Percentiles rank a stretch among this genome's conserved stretches.
Conservation (phyloP, 2,888 invertebrate genomes). For the Hyles lineata region DNA sequence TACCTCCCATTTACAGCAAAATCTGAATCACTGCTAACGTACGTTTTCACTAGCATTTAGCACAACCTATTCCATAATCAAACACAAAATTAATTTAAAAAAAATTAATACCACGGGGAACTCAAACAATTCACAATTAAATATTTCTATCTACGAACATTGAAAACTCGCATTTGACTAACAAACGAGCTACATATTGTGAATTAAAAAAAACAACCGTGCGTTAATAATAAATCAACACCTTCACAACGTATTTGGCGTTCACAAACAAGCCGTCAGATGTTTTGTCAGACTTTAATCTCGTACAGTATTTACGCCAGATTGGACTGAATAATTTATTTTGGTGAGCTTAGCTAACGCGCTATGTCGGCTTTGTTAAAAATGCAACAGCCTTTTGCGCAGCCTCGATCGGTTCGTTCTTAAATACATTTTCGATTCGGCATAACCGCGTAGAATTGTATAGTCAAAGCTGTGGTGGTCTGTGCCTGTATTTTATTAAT, state of each 20-base stretch:
- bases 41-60: too few species aligned
- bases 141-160: constrained; percentile 28
- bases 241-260: constrained; percentile 36
- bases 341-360: constrained; percentile 24
- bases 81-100: background rate
- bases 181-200: constrained; percentile 19
- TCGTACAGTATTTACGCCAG: constrained; percentile 47
- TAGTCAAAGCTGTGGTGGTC: too few species aligned
- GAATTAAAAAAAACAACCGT: constrained; percentile 46
- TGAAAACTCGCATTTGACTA: constrained; percentile 12
- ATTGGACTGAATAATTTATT: constrained; percentile 41
- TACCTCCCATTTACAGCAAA: too few species aligned
- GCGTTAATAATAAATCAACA: constrained; percentile 46
- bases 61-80: background rate
- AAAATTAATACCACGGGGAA: background rate
- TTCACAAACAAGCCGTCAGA: constrained; percentile 51
- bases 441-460: too few species aligned
- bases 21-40: too few species aligned
- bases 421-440: too few species aligned
- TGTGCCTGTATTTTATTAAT: too few species aligned
- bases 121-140: constrained; percentile 19
- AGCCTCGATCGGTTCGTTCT: constrained; percentile 9
- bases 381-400: constrained; percentile 24
- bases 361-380: constrained; percentile 22
- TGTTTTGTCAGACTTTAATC: constrained; percentile 53